Percentiles rank a stretch among this genome's conserved stretches.
Conservation (phyloP, 2,113 vertebrate genomes). For the Clarias macrocephalus region DNA sequence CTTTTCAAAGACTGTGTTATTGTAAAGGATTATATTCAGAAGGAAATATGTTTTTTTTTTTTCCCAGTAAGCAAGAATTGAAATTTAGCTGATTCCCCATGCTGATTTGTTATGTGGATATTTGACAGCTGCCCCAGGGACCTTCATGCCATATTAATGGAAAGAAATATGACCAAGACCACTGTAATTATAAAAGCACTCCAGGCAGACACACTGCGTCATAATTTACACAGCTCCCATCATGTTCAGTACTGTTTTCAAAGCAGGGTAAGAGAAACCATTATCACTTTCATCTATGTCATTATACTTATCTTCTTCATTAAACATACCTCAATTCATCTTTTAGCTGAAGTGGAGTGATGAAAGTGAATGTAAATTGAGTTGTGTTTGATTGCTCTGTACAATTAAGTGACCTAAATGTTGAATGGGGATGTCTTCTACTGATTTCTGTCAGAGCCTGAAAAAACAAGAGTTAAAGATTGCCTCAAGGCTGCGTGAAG, state of each 20-base stretch:
- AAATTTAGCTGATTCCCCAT: slow-evolving; percentile 46
- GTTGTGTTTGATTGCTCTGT: not conserved
- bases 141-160: slow-evolving; percentile 66
- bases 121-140: slow-evolving; percentile 67
- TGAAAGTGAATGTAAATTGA: not conserved
- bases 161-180: slow-evolving; percentile 64
- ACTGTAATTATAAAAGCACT: slow-evolving; percentile 74
- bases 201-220: slow-evolving; percentile 59
- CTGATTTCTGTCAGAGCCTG: slow-evolving; percentile 31
- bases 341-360: slow-evolving; percentile 18
- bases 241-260: slow-evolving; percentile 55
- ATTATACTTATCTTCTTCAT: slow-evolving; percentile 54
- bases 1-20: not conserved
- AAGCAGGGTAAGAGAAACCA: slow-evolving; percentile 48
- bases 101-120: slow-evolving; percentile 68
- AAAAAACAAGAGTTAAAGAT: slow-evolving; percentile 30
- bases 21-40: not conserved
- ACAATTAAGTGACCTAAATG: not conserved
- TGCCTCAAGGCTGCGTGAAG: slow-evolving; percentile 16
- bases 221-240: slow-evolving; percentile 64
- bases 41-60: slow-evolving; percentile 41
- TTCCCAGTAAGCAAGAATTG: slow-evolving; percentile 35
- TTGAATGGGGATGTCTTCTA: slow-evolving; percentile 1
- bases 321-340: slow-evolving; percentile 44
- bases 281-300: slow-evolving; percentile 54